These are phyloP conservation scores for Erannis defoliaria DNA, from an alignment of 2,888 invertebrate genomes.

Conservation along the genomic window DNA sequence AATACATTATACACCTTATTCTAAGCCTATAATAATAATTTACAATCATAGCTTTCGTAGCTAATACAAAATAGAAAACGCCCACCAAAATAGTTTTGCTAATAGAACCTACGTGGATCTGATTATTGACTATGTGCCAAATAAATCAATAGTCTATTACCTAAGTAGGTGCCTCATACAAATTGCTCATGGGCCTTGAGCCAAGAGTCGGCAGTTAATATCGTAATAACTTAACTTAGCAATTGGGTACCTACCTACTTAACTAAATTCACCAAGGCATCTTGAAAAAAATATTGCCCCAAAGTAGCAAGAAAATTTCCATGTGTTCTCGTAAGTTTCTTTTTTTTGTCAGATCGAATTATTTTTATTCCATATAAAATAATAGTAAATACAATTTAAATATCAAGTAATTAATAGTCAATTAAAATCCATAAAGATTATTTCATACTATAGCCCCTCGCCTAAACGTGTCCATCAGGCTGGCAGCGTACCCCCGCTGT, in stretches of 20 bases:
- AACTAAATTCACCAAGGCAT: background rate
- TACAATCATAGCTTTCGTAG: slow-evolving; percentile 13
- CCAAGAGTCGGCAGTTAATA: background rate
- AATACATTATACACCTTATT: background rate
- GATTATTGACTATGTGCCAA: slow-evolving; percentile 44
- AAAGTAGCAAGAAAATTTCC: too few species aligned
- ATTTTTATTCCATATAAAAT: too few species aligned
- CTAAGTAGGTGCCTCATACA: slow-evolving; percentile 25
- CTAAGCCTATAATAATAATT: slow-evolving; percentile 20
- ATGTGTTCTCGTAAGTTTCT: too few species aligned
- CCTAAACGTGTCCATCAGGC: too few species aligned
- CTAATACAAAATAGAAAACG: slow-evolving; percentile 26
- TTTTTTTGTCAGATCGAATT: too few species aligned
- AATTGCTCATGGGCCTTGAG: slow-evolving; percentile 23
- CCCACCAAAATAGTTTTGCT: slow-evolving; percentile 49
- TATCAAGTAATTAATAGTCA: too few species aligned
- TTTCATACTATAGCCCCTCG: too few species aligned
- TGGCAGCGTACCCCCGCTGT: too few species aligned
- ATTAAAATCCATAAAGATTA: too few species aligned
- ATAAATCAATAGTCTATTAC: slow-evolving; percentile 48
- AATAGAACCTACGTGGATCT: slow-evolving; percentile 40
- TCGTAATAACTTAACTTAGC: background rate
- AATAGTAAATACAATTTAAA: too few species aligned
- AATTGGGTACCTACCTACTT: background rate
- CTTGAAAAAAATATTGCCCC: background rate